phyloP scores from a whole-genome alignment of 1,140 invertebrate species.

The Rhizoglyphus robini region DNA sequence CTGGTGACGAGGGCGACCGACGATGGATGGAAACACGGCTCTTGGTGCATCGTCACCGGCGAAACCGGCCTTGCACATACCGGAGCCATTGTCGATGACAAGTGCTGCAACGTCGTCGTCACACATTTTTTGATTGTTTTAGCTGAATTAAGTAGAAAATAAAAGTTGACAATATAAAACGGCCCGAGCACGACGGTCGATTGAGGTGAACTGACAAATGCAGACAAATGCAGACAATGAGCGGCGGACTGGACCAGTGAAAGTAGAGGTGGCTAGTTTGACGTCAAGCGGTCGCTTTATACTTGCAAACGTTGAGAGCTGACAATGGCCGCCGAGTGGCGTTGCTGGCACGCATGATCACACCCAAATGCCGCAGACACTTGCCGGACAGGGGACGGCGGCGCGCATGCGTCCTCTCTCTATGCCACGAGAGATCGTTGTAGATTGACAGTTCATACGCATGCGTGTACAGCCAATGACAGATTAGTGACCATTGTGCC shows the following conservation, averaged over 20 bases:
- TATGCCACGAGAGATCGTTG: not conserved
- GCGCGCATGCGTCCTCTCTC: not conserved
- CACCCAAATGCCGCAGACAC: not conserved
- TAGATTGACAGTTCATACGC: not conserved
- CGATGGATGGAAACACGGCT: slow-evolving; percentile 76
- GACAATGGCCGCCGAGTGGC: not conserved
- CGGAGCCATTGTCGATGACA: slow-evolving; percentile 76
- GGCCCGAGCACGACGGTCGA: not conserved
- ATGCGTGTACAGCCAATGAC: not conserved
- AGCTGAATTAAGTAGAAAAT: not conserved
- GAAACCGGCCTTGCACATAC: slow-evolving; percentile 82
- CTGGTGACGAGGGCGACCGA: slow-evolving; percentile 65
- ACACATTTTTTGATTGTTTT: slow-evolving; percentile 50
- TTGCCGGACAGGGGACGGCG: not conserved
- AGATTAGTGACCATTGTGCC: not conserved
- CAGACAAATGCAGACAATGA: not conserved
- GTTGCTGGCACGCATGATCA: not conserved
- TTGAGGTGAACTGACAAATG: not conserved
- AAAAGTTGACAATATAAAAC: not conserved
- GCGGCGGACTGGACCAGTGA: not conserved
- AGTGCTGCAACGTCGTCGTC: slow-evolving; percentile 75
- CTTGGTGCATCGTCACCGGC: slow-evolving; percentile 75
- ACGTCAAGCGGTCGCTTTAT: not conserved
- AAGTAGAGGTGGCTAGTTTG: not conserved
- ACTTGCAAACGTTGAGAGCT: not conserved